Evolutionary conservation across 2,797 vertebrate species (phyloP), one percentile per base, ranked within the genome.

Genomic region (Cryptoprocta ferox): DNA sequence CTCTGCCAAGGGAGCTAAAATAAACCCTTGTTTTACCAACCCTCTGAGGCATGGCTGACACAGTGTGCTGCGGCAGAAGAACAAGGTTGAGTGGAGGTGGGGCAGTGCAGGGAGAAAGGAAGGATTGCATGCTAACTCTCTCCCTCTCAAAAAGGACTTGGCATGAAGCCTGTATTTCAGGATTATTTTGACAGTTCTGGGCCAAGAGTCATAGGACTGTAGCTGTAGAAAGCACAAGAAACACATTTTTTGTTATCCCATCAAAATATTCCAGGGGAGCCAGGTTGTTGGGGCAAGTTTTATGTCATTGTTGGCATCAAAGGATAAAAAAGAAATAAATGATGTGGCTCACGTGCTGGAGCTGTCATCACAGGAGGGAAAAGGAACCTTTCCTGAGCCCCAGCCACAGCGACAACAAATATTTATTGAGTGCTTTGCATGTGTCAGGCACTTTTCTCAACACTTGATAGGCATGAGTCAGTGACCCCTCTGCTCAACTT

Each of bases 161-260:
- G 95, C 92, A 96, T 37, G 37, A 94, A 92, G 45, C 61, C 80
- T 50, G 3, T 12, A 2, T 76, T 96, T 89, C 59, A 14, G 42
- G 92, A 18, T 89, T 76, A 48, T 85, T 89, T 85, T 87, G 96
- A 96, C 92, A 97, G 70, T 92, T 97, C 45, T 42, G 83, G 91
- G 88, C 35, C 94, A 88, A 24, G 37, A 95, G 59, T 93, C 88
- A 28, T 30, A 94, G 50, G 37, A 63, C 89, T 32, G 9, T 26
- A 53, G 79, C 37, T 82, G 56, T 48, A 91, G 89, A 89, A 94
- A 93, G 12, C 63, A 26, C 0, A n/a, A 88, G 85, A 97, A 95
- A 63, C 63, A 81, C 18, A 48, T 45, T 93, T 95, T 81, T 66
- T 63, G 48, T 94, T 75, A 63, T 76, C 48, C 26, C 83, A 76